Percentiles rank a stretch among this genome's conserved stretches.
Evolutionary conservation across 1,140 invertebrate genomes (phyloP).

Genomic region (Sycophila sp.): DNA sequence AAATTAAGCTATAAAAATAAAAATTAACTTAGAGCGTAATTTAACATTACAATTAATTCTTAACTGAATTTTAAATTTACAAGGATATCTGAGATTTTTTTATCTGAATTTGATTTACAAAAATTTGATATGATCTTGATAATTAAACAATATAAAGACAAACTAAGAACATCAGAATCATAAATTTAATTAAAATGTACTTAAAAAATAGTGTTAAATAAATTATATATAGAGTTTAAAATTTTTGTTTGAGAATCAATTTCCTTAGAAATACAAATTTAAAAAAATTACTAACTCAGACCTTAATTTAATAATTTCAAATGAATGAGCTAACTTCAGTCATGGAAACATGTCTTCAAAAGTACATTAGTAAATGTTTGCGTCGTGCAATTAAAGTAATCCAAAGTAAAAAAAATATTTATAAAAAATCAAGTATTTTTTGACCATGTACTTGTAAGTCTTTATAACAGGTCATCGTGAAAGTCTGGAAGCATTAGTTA

Average conservation of each 20-base stretch:
- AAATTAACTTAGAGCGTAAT: constrained; percentile 22
- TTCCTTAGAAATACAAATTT: constrained; percentile 19
- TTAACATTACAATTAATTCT: constrained; percentile 27
- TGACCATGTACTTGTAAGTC: background rate
- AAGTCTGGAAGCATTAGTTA: constrained; percentile 27
- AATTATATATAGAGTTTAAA: constrained; percentile 2
- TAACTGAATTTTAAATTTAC: constrained; percentile 29
- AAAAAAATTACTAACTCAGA: constrained; percentile 28
- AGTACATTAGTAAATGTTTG: constrained; percentile 15
- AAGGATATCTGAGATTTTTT: constrained; percentile 7
- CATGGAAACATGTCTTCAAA: constrained; percentile 23
- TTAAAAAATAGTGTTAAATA: constrained; percentile 2
- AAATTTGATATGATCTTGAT: background rate
- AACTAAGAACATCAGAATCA: no score
- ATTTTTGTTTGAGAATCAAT: constrained; percentile 17
- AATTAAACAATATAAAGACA: constrained; percentile 14
- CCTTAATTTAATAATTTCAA: constrained; percentile 27
- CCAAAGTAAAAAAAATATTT: constrained; percentile 8
- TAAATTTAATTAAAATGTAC: constrained; percentile 17
- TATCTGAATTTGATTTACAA: background rate
- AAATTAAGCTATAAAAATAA: constrained; percentile 29
- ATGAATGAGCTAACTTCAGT: background rate
- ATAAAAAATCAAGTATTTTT: constrained; percentile 5
- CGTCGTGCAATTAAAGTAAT: constrained; percentile 7
- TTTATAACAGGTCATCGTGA: constrained; percentile 21